Base-by-base conservation (phyloP, 2,797 vertebrate species). In the Basileuterus tristriatus region DNA sequence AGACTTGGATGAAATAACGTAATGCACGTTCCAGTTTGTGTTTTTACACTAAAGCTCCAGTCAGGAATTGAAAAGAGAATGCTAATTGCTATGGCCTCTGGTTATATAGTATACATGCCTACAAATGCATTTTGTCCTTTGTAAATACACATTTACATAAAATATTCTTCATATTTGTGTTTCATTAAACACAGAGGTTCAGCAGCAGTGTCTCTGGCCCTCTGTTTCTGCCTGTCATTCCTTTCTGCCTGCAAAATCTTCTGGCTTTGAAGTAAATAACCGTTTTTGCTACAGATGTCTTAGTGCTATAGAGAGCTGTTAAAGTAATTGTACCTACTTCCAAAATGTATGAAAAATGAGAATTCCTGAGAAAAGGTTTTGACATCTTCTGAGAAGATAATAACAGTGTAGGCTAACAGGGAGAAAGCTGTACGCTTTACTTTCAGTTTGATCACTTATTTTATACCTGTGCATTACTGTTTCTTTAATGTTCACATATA, bases 401-500 rank as follows among this genome's bases (percentile, higher is more conserved):
- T 97, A 94, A 95, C 89, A 67, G 95, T 77, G 87, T 91, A 96
- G 82, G 82, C 85, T 94, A 97, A 97, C 93, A 86, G 92, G 93
- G 89, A 96, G 89, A 75, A 47, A 90, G 88, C 89, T 81, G 95
- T 92, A 85, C 39, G 47, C 94, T 94, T 87, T 94, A 70, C 93
- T 94, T 83, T 67, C 87, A 88, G 96, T 96, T 92, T 96, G 94
- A 93, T 97, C 93, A 74, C 75, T 92, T 92, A 82, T 93, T 97
- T 97, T 97, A 97, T 96, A 96, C 96, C 71, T 94, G 89, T 29
- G 65, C 83, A 84, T 96, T 96, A 96, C 97, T 91, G 83, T 96
- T 92, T 96, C 96, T 91, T 88, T 97, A 97, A 97, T 94, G 92
- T 91, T 95, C 90, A 91, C 89, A 90, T 96, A 96, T 96, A 97